Conservation (phyloP, 2,113 vertebrate species). For the Anser cygnoides region DNA sequence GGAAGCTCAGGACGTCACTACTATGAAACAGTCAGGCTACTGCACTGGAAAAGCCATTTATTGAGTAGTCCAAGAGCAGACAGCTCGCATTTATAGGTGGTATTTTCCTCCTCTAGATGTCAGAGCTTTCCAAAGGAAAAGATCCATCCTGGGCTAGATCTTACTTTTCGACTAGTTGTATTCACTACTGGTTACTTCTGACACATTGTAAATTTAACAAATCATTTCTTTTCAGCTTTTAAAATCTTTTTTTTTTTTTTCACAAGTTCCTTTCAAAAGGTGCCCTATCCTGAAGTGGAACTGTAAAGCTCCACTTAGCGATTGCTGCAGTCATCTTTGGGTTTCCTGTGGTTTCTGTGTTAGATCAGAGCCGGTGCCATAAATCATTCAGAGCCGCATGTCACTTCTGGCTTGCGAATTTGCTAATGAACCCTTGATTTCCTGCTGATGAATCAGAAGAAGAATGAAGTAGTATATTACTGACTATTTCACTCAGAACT, state of each 20-base stretch:
- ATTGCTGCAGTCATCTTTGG: background rate
- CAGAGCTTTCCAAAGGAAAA: slow-evolving; percentile 14
- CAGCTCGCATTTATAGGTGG: background rate
- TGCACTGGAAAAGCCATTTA: background rate
- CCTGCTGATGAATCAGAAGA: background rate
- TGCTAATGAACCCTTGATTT: background rate
- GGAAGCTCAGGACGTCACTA: background rate
- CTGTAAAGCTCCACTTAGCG: background rate
- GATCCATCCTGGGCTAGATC: background rate
- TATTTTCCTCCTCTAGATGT: background rate
- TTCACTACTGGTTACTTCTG: background rate
- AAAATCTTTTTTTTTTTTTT: background rate
- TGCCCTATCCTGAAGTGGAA: background rate
- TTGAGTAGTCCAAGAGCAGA: background rate
- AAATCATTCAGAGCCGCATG: background rate
- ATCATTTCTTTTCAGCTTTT: background rate
- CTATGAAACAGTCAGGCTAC: background rate
- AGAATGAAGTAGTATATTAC: background rate
- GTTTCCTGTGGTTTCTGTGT: background rate
- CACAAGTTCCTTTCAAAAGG: background rate
- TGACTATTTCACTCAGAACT: background rate
- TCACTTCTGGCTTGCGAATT: background rate
- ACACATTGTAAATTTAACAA: background rate
- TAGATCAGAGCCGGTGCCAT: background rate
- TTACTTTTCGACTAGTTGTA: background rate